These are phyloP conservation scores for Malurus melanocephalus DNA, from an alignment of 2,113 vertebrate genomes.

Conservation along the genomic window DNA sequence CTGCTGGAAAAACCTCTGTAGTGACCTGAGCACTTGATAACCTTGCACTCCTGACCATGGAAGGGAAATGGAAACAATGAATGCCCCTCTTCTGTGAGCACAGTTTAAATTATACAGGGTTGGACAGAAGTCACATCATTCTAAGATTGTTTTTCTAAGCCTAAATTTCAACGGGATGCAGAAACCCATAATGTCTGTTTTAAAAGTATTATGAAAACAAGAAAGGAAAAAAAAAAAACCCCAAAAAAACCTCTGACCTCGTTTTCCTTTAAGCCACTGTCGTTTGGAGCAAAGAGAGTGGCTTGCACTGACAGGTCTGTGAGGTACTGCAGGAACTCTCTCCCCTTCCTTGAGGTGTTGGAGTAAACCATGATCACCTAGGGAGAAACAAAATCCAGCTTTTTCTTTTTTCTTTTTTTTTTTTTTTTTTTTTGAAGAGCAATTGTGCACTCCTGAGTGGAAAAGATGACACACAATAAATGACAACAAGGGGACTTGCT, in stretches of 20 bases:
- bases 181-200: not conserved
- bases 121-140: not conserved
- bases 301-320: slow-evolving; percentile 71
- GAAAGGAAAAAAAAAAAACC: not conserved
- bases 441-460: not conserved
- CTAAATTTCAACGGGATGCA: not conserved
- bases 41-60: not conserved
- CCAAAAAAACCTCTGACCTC: slow-evolving; percentile 66
- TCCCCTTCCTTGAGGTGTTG: slow-evolving; percentile 74
- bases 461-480: not conserved
- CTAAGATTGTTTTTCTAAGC: not conserved
- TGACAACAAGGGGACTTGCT: not conserved
- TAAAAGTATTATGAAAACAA: not conserved
- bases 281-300: slow-evolving; percentile 88
- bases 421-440: not conserved
- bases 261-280: slow-evolving; percentile 77
- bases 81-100: not conserved
- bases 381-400: slow-evolving; percentile 12
- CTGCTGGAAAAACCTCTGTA: not conserved
- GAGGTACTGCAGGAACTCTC: slow-evolving; percentile 76
- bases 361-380: slow-evolving; percentile 87
- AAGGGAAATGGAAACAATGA: not conserved
- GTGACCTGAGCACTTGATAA: not conserved
- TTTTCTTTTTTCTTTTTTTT: not conserved
- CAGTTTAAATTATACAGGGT: not conserved